Evolutionary conservation across 2,888 invertebrate species (phyloP), one percentile per base, ranked within the genome.

Genomic region (Lacanobia oleracea): DNA sequence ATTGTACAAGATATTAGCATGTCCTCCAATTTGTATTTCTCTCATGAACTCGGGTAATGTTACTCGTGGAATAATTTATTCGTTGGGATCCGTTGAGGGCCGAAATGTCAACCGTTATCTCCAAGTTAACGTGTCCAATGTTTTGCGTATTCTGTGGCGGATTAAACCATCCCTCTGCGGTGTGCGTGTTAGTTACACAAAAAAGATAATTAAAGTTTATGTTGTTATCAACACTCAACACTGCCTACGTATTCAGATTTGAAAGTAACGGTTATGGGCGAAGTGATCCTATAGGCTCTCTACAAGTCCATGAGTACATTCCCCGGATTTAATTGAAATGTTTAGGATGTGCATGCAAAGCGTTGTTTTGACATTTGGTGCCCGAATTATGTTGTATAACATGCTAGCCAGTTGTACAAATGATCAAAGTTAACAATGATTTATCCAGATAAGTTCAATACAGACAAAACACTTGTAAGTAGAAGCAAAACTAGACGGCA

Each of bases 51-150:
- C 60, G 76, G 74, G 75, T 78, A 72, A 84, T 83, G 85, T 85
- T 86, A 88, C 84, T 82, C 73, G 86, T 83, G 82, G 81, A 84
- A 86, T 85, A 85, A 88, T 88, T 86, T 86, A 85, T 86, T 77
- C 59, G 37, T 68, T 64, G 60, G 72, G 70, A 51, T 69, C 53
- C 64, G 75, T 60, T 53, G 60, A 80, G 79, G 70, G 72, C 69
- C 53, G 51, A 71, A 72, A 75, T 69, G 68, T 69, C 80, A 67
- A 73, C 82, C 70, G 67, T 66, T 82, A 66, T 78, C 62, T 72
- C 67, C 48, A 61, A 67, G 53, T 81, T 76, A 73, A 59, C 64
- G 59, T 61, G 64, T 72, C 61, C 66, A 60, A 67, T 66, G 51
- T 59, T 78, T 80, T 75, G 54, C 56, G 37, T 76, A 67, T 81